Evolutionary conservation across 1,140 invertebrate genomes (phyloP), one percentile per base, ranked within the genome.

Genomic region (Gryon sp.): DNA sequence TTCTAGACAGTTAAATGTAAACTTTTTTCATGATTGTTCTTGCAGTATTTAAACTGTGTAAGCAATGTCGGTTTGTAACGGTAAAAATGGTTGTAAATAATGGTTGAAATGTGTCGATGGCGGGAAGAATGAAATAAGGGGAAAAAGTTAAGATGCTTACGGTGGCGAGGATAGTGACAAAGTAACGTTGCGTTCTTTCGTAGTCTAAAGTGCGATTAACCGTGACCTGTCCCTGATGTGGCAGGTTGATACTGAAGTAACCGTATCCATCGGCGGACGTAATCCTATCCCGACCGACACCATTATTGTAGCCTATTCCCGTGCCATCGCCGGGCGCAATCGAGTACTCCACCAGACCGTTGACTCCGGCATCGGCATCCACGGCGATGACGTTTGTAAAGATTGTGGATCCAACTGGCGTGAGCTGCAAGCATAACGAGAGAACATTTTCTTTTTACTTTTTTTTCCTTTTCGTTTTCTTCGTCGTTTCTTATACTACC

Each of bases 191-290:
- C n/a, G 93, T 95, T 82, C 92, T 93, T 84, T 98, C 96, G 85
- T 94, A 98, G 89, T 98, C 96, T 78, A 98, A 90, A 18, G 92
- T 95, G 76, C 94, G 93, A 81, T 95, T 95, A n/a, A 98, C 93
- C 6, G 95, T 96, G 60, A 98, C 93, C 81, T 95, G 93, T 66
- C 96, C 96, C 86, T 96, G 95, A 87, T 97, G 95, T 4, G 96
- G 95, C 78, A 95, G 91, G 50, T 95, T 94, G 87, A 97, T 96
- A 57, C 93, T 91, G 86, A 97, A 97, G 80, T 91, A 93, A 12
- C 93, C 92, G 84, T 92, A 95, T 11, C 95, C 95, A 86, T 97
- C 95, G 4, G 92, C 93, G n/a, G 90, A 92, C 18, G 90, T 91
- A 32, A 93, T 88, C 50, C 92, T 81, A 55, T 89, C 85, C 16